Percentiles rank a stretch among this genome's conserved stretches.
Evolutionary conservation across 2,797 vertebrate genomes (phyloP).

Genomic region (Poeciliopsis turneri): DNA sequence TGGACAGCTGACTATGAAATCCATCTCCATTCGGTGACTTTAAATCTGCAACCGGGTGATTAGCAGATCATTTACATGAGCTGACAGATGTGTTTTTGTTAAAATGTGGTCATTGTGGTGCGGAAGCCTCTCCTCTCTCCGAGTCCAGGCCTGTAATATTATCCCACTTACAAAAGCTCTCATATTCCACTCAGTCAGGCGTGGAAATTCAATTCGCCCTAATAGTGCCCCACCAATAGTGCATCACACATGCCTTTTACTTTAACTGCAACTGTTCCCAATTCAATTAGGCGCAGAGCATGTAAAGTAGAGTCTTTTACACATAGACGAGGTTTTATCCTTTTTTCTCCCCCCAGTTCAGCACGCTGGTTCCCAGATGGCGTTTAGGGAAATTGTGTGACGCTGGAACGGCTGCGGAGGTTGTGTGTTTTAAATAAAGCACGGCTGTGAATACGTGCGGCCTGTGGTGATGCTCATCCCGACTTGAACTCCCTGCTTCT

Average conservation of each 20-base stretch:
- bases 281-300: conserved; percentile 62
- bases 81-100: conserved; percentile 28
- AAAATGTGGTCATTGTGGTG: conserved; percentile 28
- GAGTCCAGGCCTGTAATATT: conserved; percentile 45
- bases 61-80: conserved; percentile 12
- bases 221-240: conserved; percentile 64
- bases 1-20: conserved; percentile 1
- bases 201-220: conserved; percentile 69
- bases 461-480: conserved; percentile 39
- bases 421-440: conserved; percentile 49
- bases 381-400: conserved; percentile 31
- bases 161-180: conserved; percentile 52
- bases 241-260: conserved; percentile 57
- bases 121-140: conserved; percentile 14
- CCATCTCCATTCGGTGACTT: neutral
- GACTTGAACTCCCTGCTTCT: conserved; percentile 23
- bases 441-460: conserved; percentile 20
- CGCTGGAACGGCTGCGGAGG: conserved; percentile 24
- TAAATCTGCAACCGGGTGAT: neutral
- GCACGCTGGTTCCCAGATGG: conserved; percentile 44
- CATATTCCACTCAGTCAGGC: conserved; percentile 52
- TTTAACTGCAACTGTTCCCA: conserved; percentile 62
- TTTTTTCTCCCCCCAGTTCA: conserved; percentile 15
- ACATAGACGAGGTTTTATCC: conserved; percentile 44
- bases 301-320: conserved; percentile 57